A percentile compares a stretch with the other conserved stretches of the same genome.
These are phyloP conservation scores for Hybognathus amarus DNA, from an alignment of 2,797 vertebrate genomes.

Conservation along the genomic window DNA sequence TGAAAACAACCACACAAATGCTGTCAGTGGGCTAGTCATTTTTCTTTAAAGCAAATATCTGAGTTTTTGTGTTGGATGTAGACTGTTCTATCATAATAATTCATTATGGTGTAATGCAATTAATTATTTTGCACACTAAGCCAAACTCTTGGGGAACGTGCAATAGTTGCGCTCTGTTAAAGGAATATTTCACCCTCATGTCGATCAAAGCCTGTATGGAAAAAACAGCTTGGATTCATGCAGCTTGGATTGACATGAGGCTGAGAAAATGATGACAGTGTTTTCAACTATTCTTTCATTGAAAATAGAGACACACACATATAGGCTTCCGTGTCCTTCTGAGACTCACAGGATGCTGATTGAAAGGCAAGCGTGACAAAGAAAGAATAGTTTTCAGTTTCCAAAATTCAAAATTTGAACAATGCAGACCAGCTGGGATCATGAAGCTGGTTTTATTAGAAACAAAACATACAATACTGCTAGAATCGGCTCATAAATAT, in stretches of 20 bases:
- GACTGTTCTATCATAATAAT: not conserved
- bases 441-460: conserved; percentile 64
- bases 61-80: not conserved
- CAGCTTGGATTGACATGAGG: not conserved
- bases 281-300: conserved; percentile 16
- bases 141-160: not conserved
- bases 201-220: not conserved
- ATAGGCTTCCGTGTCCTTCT: not conserved
- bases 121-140: not conserved
- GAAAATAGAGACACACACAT: not conserved
- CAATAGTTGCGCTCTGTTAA: not conserved
- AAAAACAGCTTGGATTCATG: not conserved
- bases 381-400: conserved; percentile 18
- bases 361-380: not conserved
- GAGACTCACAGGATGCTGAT: conserved; percentile 16
- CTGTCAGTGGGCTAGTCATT: not conserved
- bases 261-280: not conserved
- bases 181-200: not conserved
- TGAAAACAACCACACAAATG: conserved; percentile 11
- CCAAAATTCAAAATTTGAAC: conserved; percentile 23
- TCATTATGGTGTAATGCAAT: not conserved
- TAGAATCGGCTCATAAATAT: conserved; percentile 64
- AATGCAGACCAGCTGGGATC: conserved; percentile 31
- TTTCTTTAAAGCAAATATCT: not conserved
- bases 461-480: conserved; percentile 63